These are phyloP conservation scores for Hirtodrosophila trivittata DNA, from an alignment of 2,888 invertebrate genomes.

Conservation along the genomic window DNA sequence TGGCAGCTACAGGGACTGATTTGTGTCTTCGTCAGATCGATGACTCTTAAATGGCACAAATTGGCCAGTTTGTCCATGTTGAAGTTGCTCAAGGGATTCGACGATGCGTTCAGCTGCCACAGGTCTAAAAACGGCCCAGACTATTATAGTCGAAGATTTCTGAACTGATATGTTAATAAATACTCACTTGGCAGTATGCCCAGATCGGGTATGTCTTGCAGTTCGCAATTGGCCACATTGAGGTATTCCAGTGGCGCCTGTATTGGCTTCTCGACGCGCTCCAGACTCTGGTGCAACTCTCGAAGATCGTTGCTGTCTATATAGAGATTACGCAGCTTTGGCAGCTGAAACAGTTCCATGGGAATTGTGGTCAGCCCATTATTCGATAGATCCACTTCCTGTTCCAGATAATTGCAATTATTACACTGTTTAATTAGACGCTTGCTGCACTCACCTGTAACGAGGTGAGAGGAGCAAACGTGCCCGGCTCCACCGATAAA, in stretches of 20 bases:
- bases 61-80: constrained; percentile 85
- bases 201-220: constrained; percentile 86
- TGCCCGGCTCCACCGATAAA: constrained; percentile 82
- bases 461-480: constrained; percentile 80
- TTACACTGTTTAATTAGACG: constrained; percentile 14
- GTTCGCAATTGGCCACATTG: constrained; percentile 86
- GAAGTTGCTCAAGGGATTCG: constrained; percentile 85
- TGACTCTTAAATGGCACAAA: constrained; percentile 86
- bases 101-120: constrained; percentile 86
- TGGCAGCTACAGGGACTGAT: constrained; percentile 80
- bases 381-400: constrained; percentile 84
- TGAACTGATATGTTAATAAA: no score
- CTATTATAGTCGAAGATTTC: no score
- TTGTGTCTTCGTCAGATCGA: constrained; percentile 84
- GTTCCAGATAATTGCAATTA: constrained; percentile 26
- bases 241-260: constrained; percentile 86
- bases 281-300: constrained; percentile 73
- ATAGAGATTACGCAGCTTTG: constrained; percentile 87
- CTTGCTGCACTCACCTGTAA: constrained; percentile 76
- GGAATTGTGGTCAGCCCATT: constrained; percentile 83
- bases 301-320: constrained; percentile 84
- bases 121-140: constrained; percentile 84
- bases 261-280: constrained; percentile 84
- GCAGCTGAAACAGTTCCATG: constrained; percentile 85
- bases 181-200: constrained; percentile 85